Base-by-base conservation (phyloP, 2,888 invertebrate species). In the Antheraea yamamai region DNA sequence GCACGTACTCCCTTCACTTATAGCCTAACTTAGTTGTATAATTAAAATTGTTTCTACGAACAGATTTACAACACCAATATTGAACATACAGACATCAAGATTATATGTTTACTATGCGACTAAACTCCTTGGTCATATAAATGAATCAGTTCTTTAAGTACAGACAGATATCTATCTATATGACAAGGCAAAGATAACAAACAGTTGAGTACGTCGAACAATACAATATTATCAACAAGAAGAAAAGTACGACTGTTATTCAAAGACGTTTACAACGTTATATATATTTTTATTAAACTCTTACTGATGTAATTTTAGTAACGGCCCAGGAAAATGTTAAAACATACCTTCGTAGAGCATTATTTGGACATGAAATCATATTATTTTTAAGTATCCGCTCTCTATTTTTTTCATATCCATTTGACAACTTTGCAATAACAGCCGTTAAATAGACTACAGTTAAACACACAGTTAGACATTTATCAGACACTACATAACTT, bases 401-500 rank as follows among this genome's bases (percentile, higher is more conserved):
- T n/a, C 39, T 12, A 47, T 30, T 51, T 52, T 26, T 51, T 74
- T 26, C 12, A 52, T 20, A 55, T 30, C 14, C 3, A 30, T 64
- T 64, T 30, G 6, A 47, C 47, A 26, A 14, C 26, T 47, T 23
- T 61, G 26, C 7, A 72, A 47, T 71, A 75, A 55, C 74, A 71
- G 58, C 20, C 82, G 81, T 77, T 76, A 78, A 78, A 79, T 83
- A 83, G 77, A 77, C 84, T 88, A 89, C 82, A 84, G 81, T 86
- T 88, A 91, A 83, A 91, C 93, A 92, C 93, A 91, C 89, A 91
- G 84, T 83, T 87, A 87, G 87, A 92, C 89, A 91, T 87, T 87
- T 91, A 91, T 85, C 85, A 86, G 88, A 90, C 82, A 88, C 87
- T 88, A 89, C 87, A 88, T 86, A 88, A 90, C 82, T 80, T 82